Evolutionary conservation across 2,113 vertebrate species (phyloP), one percentile per base, ranked within the genome.

Genomic region (Arvicanthis niloticus): DNA sequence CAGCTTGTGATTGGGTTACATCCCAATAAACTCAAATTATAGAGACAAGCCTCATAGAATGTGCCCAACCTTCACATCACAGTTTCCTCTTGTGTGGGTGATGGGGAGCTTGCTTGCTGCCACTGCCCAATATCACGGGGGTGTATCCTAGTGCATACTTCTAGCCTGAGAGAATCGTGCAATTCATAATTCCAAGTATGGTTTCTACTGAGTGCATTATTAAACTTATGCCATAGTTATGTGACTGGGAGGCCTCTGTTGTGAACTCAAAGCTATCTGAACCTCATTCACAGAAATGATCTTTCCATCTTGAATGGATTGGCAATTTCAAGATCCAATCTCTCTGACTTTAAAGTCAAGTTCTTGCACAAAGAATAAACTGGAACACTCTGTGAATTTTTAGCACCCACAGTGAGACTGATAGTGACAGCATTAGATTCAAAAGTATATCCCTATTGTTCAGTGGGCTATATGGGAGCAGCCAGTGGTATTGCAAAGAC

Each of bases 401-500:
- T 96, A 88, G 85, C 22, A 60, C 48, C 96, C 81, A 48, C 34
- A 65, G 51, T 72, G 87, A 98, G 95, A 96, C 94, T 88, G 92
- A 68, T 62, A 76, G 93, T 90, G 94, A 96, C 89, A 97, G 92
- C 80, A 96, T 91, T 82, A 34, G 31, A 97, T 97, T 98, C 97
- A 97, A 96, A 96, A 97, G 96, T 97, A 78, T 94, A 97, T 45
- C 91, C 82, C 75, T 91, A 82, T 53, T 96, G 75, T 34, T 95
- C 93, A 95, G 48, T 60, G 75, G 86, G 87, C 75, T 88, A 29
- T 70, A 67, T 1, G 51, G 92, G 80, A 81, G 72, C 89, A 76
- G 60, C 80, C 84, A 31, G 72, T 56, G 45, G 76, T 62, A 73
- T 95, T 62, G 45, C 87, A 56, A 76, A 94, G 87, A 78, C 95